Evolutionary conservation across 2,888 invertebrate genomes (phyloP), one percentile per base, ranked within the genome.

Genomic region (Hypena proboscidalis): DNA sequence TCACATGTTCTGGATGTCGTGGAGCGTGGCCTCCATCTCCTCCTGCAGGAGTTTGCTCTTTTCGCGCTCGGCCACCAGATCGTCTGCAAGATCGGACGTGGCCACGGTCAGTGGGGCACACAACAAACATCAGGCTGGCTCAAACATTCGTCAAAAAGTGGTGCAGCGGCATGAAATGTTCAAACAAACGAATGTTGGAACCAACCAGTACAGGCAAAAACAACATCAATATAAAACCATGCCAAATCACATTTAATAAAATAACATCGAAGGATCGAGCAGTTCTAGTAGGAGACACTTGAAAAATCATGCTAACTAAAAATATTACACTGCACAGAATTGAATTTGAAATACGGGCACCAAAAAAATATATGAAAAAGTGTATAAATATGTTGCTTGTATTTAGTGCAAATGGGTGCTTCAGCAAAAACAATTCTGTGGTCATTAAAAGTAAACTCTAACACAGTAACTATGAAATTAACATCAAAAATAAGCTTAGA

Each of bases 1-100:
- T 95, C 97, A 98, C 97, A 98, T 98, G 92, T 98, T 97, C 94
- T 98, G 98, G 93, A 99, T 97, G 93, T 99, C 99, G 94, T 97
- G 97, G 93, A 99, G 95, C 84, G 98, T 98, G 85, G 97, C 95
- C 93, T 99, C 99, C 97, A 99, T 98, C 92, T 99, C 99, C 91
- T 97, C 97, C 92, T 97, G 96, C 90, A 99, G 95, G 90, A 96
- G 93, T 94, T 97, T 97, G 94, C 97, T 97, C 94, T 97, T 97
- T 93, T 96, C 96, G 92, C 96, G 97, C 93, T 97, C 97, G 87
- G 94, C 93, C 91, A 97, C 94, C 91, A 98, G 95, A 92, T 98
- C 98, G 94, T 98, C 99, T 99, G 95, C 85, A 95, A 92, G 90
- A 80, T 69, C 70, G 77, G 79, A 81, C 80, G 87, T 72, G 84